phyloP scores from a whole-genome alignment of 1,140 invertebrate genomes.

The Probaryconus sp. region DNA sequence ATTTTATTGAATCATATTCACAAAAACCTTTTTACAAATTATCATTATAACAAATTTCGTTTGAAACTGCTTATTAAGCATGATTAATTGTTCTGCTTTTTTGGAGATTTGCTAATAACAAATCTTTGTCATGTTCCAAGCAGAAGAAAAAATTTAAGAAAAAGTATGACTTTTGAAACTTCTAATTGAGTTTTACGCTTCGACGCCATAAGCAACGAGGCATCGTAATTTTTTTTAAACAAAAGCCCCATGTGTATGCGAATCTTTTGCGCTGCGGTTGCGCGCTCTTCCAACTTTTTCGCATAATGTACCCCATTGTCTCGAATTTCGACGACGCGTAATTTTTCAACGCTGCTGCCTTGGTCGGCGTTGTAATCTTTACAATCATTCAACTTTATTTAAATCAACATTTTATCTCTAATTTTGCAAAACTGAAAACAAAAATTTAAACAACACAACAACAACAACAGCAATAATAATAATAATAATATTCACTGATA shows the following conservation, averaged over 20 bases:
- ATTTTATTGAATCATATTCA: too few relatives aligned
- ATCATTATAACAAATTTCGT: too few relatives aligned
- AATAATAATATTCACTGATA: too few relatives aligned
- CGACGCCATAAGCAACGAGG: conserved; percentile 50
- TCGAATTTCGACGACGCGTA: conserved; percentile 48
- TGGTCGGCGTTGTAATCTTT: background rate
- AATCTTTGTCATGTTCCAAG: too few relatives aligned
- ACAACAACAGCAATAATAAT: too few relatives aligned
- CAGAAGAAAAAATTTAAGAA: too few relatives aligned
- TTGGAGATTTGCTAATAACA: conserved; percentile 36
- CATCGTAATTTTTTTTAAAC: conserved; percentile 47
- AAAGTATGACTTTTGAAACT: conserved; percentile 55
- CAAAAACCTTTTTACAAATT: too few relatives aligned
- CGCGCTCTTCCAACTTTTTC: conserved; percentile 42
- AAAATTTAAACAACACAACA: too few relatives aligned
- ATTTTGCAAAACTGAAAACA: too few relatives aligned
- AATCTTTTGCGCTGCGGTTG: background rate
- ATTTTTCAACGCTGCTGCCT: conserved; percentile 35
- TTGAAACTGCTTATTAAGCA: too few relatives aligned
- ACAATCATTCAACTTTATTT: conserved; percentile 24
- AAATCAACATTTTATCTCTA: too few relatives aligned
- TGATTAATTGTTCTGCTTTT: too few relatives aligned
- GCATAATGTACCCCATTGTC: conserved; percentile 53
- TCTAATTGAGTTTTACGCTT: conserved; percentile 60
- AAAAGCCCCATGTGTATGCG: conserved; percentile 48